A percentile compares a stretch with the other conserved stretches of the same genome.
phyloP scores from a whole-genome alignment of 2,113 vertebrate species.

The Bothrops jararaca region DNA sequence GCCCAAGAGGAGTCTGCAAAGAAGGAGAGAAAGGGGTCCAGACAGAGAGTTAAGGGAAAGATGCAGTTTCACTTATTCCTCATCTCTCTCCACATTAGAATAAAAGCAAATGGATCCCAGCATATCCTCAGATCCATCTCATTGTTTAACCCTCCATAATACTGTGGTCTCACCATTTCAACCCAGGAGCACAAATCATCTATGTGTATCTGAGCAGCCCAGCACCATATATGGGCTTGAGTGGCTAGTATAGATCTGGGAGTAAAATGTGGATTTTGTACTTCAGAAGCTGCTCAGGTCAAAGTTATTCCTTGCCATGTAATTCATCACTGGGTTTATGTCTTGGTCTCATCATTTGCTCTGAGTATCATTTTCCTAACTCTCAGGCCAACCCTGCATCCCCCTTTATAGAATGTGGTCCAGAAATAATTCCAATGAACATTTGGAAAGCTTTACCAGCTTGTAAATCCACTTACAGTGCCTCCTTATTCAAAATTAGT shows the following conservation, averaged over 20 bases:
- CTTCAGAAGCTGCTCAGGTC: background rate
- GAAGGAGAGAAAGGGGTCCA: background rate
- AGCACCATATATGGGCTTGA: background rate
- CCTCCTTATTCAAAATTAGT: background rate
- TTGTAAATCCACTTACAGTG: background rate
- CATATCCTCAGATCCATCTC: background rate
- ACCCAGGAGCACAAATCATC: background rate
- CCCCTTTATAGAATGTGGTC: background rate
- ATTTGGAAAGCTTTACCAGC: background rate
- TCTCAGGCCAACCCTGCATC: background rate
- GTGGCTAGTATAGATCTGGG: background rate
- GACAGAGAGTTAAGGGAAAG: background rate
- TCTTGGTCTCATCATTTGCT: background rate
- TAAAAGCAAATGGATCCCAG: background rate
- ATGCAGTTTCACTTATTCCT: no score
- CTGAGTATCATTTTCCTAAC: background rate
- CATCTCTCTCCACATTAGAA: background rate
- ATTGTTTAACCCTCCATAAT: background rate
- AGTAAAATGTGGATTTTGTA: background rate
- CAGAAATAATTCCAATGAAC: background rate
- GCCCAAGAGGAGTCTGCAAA: slow-evolving; percentile 61
- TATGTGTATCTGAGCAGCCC: background rate
- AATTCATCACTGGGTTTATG: background rate
- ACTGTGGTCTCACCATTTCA: background rate
- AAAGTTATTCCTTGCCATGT: background rate